Percentiles rank a stretch among this genome's conserved stretches.
Evolutionary conservation across 2,888 invertebrate species (phyloP).

Genomic region (Ptilodon capucinus): DNA sequence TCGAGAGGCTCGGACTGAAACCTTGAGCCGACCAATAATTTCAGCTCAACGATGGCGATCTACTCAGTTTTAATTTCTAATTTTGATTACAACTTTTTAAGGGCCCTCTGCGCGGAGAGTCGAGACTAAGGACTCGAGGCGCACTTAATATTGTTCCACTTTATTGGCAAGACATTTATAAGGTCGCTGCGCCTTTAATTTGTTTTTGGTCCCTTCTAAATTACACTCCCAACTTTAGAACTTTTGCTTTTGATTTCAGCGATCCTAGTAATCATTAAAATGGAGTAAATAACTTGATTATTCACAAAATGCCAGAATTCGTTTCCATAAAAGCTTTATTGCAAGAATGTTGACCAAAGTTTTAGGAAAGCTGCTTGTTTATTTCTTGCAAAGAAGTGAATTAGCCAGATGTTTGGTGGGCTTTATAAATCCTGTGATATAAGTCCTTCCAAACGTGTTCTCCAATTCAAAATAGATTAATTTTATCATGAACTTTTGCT

Average conservation of each 20-base stretch:
- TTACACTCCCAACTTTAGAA: neutral
- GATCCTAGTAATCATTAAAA: neutral
- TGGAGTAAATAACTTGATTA: neutral
- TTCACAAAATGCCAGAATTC: neutral
- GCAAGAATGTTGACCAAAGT: neutral
- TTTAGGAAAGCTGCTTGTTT: neutral
- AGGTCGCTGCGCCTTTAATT: slow-evolving; percentile 28
- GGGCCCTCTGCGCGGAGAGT: slow-evolving; percentile 17
- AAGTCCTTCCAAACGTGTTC: too few species aligned
- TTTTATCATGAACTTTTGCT: too few species aligned
- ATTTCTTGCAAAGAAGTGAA: neutral
- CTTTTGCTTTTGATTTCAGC: slow-evolving; percentile 1
- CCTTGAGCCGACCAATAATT: slow-evolving; percentile 34
- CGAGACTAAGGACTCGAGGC: slow-evolving; percentile 9
- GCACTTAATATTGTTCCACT: slow-evolving; percentile 31
- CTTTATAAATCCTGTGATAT: too few species aligned
- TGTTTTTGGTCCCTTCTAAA: slow-evolving; percentile 21
- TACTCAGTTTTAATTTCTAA: slow-evolving; percentile 38
- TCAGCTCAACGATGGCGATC: slow-evolving; percentile 26
- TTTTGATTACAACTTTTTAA: slow-evolving; percentile 31
- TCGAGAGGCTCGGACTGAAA: slow-evolving; percentile 20
- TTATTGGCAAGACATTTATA: slow-evolving; percentile 28
- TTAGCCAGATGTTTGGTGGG: too few species aligned
- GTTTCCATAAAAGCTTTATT: neutral
- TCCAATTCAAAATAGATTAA: too few species aligned